Evolutionary conservation across 2,113 vertebrate species (phyloP).

Genomic region (Chascanopsetta lugubris): DNA sequence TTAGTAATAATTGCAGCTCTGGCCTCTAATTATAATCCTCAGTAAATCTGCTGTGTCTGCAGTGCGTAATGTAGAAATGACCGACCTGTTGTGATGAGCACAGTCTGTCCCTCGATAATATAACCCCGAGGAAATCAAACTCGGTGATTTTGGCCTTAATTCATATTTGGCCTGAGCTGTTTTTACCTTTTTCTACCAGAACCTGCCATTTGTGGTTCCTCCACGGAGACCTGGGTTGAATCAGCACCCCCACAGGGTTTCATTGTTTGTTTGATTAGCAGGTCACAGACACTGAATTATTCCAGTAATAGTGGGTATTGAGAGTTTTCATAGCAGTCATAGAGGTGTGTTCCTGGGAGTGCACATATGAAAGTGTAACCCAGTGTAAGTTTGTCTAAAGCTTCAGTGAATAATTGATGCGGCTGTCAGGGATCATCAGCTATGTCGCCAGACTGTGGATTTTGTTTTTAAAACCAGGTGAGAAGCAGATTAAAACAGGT

Average conservation of each 20-base stretch:
- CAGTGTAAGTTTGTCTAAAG: neutral
- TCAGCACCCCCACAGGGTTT: neutral
- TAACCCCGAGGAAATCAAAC: slow-evolving; percentile 39
- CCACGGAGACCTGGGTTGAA: slow-evolving; percentile 2
- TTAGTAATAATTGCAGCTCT: slow-evolving; percentile 47
- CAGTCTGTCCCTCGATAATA: slow-evolving; percentile 49
- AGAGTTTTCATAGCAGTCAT: neutral
- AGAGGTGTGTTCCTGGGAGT: too few relatives aligned
- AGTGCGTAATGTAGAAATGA: slow-evolving; percentile 24
- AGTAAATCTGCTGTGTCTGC: slow-evolving; percentile 21
- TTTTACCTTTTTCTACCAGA: slow-evolving; percentile 41
- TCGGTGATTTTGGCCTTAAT: slow-evolving; percentile 44
- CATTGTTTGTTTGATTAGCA: neutral
- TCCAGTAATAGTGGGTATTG: neutral
- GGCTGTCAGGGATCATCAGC: neutral
- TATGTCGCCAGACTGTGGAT: neutral
- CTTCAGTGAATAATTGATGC: neutral
- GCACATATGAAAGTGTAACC: neutral
- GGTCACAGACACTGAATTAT: neutral
- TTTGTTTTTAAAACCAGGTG: neutral
- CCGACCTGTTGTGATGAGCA: slow-evolving; percentile 3
- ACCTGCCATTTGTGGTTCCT: slow-evolving; percentile 38
- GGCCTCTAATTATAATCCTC: slow-evolving; percentile 29
- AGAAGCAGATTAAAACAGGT: neutral
- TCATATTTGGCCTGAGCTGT: slow-evolving; percentile 16